phyloP scores from a whole-genome alignment of 2,888 invertebrate species.

The Bibio marci region DNA sequence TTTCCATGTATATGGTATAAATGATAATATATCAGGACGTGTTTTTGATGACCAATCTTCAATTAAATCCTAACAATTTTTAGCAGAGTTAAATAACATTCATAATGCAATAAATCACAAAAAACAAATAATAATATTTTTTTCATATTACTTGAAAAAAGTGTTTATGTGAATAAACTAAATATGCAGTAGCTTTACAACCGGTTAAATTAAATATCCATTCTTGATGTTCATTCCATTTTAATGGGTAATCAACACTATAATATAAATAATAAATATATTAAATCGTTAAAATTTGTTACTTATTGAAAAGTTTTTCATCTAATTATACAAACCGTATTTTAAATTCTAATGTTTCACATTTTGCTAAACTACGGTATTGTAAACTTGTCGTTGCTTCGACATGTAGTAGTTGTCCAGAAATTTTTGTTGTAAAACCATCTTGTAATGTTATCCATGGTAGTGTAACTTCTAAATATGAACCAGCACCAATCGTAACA shows the following conservation, averaged over 20 bases:
- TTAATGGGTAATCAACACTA: conserved; percentile 61
- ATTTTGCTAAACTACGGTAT: conserved; percentile 81
- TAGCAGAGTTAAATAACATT: conserved; percentile 8
- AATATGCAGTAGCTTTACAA: conserved; percentile 82
- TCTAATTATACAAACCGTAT: conserved; percentile 57
- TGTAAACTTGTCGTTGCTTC: conserved; percentile 92
- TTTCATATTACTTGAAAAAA: conserved; percentile 72
- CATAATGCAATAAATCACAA: neutral
- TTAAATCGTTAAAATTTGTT: neutral
- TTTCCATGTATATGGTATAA: conserved; percentile 94
- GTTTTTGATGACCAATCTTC: conserved; percentile 95
- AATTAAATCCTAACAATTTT: conserved; percentile 62
- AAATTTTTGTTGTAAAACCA: conserved; percentile 80
- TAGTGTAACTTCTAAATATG: conserved; percentile 89
- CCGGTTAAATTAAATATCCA: conserved; percentile 87
- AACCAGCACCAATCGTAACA: conserved; percentile 86
- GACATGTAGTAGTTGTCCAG: conserved; percentile 82
- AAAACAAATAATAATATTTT: neutral
- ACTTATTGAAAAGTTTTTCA: neutral
- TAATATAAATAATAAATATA: neutral
- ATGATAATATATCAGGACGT: conserved; percentile 80
- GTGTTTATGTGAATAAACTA: conserved; percentile 89
- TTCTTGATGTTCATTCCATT: conserved; percentile 93
- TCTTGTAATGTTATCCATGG: conserved; percentile 82
- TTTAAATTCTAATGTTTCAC: conserved; percentile 88